phyloP scores from a whole-genome alignment of 2,888 invertebrate species.

The Coleophora flavipennella region DNA sequence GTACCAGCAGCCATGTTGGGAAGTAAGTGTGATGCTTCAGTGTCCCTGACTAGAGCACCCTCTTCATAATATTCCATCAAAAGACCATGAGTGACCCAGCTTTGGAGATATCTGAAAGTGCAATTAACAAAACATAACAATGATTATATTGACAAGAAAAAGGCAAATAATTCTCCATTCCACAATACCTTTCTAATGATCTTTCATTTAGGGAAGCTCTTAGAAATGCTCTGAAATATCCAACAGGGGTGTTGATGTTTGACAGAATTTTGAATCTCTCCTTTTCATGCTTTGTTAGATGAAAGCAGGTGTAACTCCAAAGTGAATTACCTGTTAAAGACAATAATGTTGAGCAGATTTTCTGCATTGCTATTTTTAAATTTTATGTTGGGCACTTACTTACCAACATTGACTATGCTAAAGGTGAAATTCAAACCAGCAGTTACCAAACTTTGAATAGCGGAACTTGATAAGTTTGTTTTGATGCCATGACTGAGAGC shows the following conservation, averaged over 20 bases:
- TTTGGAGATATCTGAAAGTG: slow-evolving; percentile 78
- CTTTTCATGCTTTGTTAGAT: slow-evolving; percentile 89
- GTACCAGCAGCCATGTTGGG: slow-evolving; percentile 90
- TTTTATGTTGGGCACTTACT: no score
- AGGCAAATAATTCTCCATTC: no score
- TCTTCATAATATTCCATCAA: slow-evolving; percentile 85
- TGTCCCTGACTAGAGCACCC: slow-evolving; percentile 87
- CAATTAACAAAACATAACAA: no score
- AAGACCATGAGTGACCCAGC: slow-evolving; percentile 78
- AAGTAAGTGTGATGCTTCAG: slow-evolving; percentile 83
- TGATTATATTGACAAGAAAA: no score
- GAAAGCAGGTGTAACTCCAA: slow-evolving; percentile 85
- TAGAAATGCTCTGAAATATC: slow-evolving; percentile 90
- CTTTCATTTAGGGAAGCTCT: slow-evolving; percentile 92
- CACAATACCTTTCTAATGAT: slow-evolving; percentile 79
- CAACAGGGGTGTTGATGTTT: slow-evolving; percentile 72
- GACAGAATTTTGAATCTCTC: slow-evolving; percentile 82
- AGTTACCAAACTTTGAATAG: slow-evolving; percentile 59
- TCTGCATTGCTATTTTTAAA: no score
- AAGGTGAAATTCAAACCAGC: slow-evolving; percentile 66
- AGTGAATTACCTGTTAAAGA: slow-evolving; percentile 69
- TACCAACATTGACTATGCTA: slow-evolving; percentile 64
- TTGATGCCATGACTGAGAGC: slow-evolving; percentile 85
- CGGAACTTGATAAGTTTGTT: slow-evolving; percentile 64
- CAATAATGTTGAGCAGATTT: not conserved